A percentile compares a stretch with the other conserved stretches of the same genome.
phyloP scores from a whole-genome alignment of 2,888 invertebrate species.

The Sussaba pulchella region DNA sequence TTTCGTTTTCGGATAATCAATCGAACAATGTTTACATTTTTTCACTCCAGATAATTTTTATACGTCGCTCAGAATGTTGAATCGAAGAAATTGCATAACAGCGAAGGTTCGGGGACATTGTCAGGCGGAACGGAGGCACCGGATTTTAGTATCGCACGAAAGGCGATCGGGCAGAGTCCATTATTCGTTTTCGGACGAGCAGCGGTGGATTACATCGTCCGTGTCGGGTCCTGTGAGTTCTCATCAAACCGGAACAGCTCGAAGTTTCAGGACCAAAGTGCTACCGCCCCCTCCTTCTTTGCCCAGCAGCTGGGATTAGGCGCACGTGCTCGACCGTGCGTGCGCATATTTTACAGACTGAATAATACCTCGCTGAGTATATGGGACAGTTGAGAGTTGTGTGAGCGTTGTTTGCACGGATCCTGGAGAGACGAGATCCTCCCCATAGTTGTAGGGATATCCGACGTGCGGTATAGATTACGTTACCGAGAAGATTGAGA shows the following conservation, averaged over 20 bases:
- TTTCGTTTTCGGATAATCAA: too few species aligned
- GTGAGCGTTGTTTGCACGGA: constrained; percentile 60
- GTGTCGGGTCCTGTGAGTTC: constrained; percentile 57
- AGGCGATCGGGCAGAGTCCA: constrained; percentile 50
- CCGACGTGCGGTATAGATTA: constrained; percentile 40
- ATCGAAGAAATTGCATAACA: too few species aligned
- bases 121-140: not conserved
- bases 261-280: constrained; percentile 58
- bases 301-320: constrained; percentile 68
- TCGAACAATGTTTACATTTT: too few species aligned
- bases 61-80: too few species aligned
- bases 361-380: constrained; percentile 44
- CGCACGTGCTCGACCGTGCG: constrained; percentile 71
- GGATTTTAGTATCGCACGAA: constrained; percentile 22
- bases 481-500: constrained; percentile 12
- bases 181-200: constrained; percentile 66
- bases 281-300: constrained; percentile 32
- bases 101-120: not conserved
- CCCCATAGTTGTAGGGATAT: constrained; percentile 45
- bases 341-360: constrained; percentile 72
- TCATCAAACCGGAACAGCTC: constrained; percentile 61
- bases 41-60: too few species aligned
- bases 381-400: constrained; percentile 29
- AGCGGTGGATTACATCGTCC: constrained; percentile 63
- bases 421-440: constrained; percentile 43